Evolutionary conservation across 2,888 invertebrate species (phyloP).

Genomic region (Microdon myrmicae): DNA sequence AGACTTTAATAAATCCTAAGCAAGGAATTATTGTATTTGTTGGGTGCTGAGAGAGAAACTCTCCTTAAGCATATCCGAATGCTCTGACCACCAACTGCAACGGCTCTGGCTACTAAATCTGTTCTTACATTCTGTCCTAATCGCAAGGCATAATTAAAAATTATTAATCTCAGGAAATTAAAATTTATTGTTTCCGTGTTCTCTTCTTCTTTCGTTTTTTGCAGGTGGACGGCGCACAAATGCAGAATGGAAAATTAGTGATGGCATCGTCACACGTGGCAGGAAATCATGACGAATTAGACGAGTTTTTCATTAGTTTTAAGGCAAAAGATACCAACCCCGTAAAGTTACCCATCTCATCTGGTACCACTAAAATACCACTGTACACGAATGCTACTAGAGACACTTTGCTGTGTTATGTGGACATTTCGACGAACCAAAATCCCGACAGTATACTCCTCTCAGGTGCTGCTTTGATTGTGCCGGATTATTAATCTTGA

Average conservation of each 20-base stretch:
- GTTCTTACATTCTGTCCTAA: no score
- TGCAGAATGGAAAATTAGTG: conserved; percentile 54
- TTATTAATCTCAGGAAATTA: no score
- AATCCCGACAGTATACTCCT: conserved; percentile 58
- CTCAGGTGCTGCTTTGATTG: conserved; percentile 63
- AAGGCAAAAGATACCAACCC: conserved; percentile 20
- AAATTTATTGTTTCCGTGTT: no score
- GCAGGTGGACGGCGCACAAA: conserved; percentile 60
- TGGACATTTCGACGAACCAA: conserved; percentile 57
- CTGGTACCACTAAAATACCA: conserved; percentile 55
- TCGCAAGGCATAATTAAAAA: no score
- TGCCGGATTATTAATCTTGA: conserved; percentile 60
- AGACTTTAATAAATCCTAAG: no score
- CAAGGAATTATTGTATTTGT: no score
- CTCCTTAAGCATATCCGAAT: no score
- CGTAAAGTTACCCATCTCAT: conserved; percentile 2
- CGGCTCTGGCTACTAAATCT: no score
- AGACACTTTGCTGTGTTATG: conserved; percentile 60
- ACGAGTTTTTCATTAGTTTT: conserved; percentile 57
- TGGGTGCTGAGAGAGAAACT: no score
- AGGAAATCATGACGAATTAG: conserved; percentile 51
- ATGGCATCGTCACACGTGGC: conserved; percentile 40
- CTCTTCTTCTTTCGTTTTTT: conserved; percentile 18
- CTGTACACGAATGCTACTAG: conserved; percentile 60
- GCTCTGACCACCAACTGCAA: no score